Conservation (phyloP, 2,888 invertebrate species). For the Scaptomyza caliginosa region DNA sequence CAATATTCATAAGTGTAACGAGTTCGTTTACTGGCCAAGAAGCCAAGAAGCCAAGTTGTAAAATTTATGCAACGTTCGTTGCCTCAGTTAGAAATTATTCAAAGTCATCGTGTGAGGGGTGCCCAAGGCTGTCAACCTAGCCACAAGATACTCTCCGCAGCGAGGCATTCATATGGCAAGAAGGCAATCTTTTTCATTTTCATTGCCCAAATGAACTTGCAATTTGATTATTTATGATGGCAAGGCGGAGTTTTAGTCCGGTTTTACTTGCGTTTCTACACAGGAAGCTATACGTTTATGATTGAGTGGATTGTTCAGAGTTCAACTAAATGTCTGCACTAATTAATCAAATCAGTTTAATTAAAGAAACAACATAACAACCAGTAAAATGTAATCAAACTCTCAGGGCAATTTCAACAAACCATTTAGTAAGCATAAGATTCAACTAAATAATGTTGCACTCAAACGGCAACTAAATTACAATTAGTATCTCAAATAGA, state of each 20-base stretch:
- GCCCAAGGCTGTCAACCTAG: conserved; percentile 42
- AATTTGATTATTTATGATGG: conserved; percentile 75
- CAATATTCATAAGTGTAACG: conserved; percentile 72
- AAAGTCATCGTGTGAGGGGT: conserved; percentile 68
- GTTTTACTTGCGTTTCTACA: conserved; percentile 16
- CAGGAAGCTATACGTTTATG: conserved; percentile 52
- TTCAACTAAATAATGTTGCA: neutral
- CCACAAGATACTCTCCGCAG: no score
- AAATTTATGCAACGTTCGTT: conserved; percentile 55
- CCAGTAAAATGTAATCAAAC: neutral
- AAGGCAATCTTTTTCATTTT: conserved; percentile 68
- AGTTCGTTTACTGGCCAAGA: conserved; percentile 39
- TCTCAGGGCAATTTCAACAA: neutral
- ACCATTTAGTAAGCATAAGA: neutral
- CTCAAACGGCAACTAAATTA: neutral
- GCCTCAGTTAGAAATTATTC: conserved; percentile 69
- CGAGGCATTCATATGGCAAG: conserved; percentile 28
- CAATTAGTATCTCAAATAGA: neutral
- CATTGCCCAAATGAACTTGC: conserved; percentile 71
- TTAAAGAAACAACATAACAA: conserved; percentile 47
- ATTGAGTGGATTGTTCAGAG: conserved; percentile 61
- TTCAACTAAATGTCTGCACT: conserved; percentile 57
- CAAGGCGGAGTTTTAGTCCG: conserved; percentile 53
- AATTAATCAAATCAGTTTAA: conserved; percentile 76
- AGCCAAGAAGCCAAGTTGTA: conserved; percentile 36